Conservation (phyloP, 2,113 vertebrate species). For the Ceyx cyanopectus region DNA sequence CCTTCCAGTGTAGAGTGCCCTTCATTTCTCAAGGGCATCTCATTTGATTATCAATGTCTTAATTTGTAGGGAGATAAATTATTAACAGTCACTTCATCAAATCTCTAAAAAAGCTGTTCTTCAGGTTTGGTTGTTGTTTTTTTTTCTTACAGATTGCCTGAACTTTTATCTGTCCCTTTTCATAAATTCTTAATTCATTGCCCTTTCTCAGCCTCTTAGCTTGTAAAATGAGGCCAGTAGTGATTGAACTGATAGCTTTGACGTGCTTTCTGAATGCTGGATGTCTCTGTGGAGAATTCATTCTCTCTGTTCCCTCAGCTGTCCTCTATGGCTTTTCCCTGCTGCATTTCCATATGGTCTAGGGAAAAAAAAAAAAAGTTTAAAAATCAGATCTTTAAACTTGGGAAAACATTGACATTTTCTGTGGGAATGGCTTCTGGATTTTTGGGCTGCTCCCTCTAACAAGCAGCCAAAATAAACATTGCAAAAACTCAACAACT, state of each 20-base stretch:
- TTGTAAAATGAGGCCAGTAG: conserved; percentile 56
- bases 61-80: conserved; percentile 60
- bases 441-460: not conserved
- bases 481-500: not conserved
- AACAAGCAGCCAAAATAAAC: not conserved
- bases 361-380: not conserved
- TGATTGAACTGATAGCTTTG: conserved; percentile 35
- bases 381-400: not conserved
- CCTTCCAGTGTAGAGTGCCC: not conserved
- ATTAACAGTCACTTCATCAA: conserved; percentile 60
- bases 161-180: conserved; percentile 50
- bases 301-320: not conserved
- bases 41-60: not conserved
- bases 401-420: conserved; percentile 15
- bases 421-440: not conserved
- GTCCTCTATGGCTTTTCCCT: not conserved
- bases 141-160: conserved; percentile 20
- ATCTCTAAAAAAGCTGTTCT: not conserved
- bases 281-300: conserved; percentile 18
- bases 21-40: conserved; percentile 41
- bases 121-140: not conserved
- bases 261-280: not conserved
- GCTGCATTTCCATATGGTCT: not conserved
- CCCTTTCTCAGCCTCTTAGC: conserved; percentile 63
- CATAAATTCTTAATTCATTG: conserved; percentile 70